Base-by-base conservation (phyloP, 2,113 vertebrate genomes). In the Gobio gobio region DNA sequence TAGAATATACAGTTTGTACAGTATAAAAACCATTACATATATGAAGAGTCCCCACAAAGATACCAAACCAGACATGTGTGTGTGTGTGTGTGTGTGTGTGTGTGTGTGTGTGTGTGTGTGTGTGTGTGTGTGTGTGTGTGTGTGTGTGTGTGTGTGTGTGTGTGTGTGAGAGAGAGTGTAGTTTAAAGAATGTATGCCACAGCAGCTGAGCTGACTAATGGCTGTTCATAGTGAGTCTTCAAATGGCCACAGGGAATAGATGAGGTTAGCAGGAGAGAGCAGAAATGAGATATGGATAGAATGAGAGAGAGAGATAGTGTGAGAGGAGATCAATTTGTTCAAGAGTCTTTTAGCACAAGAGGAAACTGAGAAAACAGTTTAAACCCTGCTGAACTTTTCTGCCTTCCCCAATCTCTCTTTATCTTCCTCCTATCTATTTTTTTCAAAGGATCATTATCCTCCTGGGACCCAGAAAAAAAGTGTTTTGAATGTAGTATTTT, bases 71-170 rank as follows among this genome's bases (percentile, higher is more conserved):
- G 36, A 36, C 36, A 2, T 29, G 45, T 64, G 80, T 82, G 73
- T 82, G 78, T 81, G 84, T 85, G 77, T 81, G 63, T 58, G 83
- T 58, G 74, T 54, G 40, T n/a, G 29, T 29, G 45, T 64, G 80
- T 82, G 73, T 82, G 78, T 81, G 84, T 85, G 77, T 81, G 63
- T 58, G 83, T 58, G 74, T 54, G 40, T n/a, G 29, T 29, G 45
- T 64, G 80, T 82, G 73, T 82, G 78, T 81, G 84, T 85, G 77
- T 81, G 63, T 58, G 83, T 58, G 74, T 54, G 40, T 29, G 45
- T 64, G 80, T 82, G 73, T 82, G 78, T 81, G 29, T 29, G 45
- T 64, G 80, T 82, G 73, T 82, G 78, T 81, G 84, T 85, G 77
- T 81, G 63, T 58, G 83, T 58, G 74, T 54, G 40, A 18, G 22